Conservation (phyloP, 2,888 invertebrate species). For the Trichacis sp. region DNA sequence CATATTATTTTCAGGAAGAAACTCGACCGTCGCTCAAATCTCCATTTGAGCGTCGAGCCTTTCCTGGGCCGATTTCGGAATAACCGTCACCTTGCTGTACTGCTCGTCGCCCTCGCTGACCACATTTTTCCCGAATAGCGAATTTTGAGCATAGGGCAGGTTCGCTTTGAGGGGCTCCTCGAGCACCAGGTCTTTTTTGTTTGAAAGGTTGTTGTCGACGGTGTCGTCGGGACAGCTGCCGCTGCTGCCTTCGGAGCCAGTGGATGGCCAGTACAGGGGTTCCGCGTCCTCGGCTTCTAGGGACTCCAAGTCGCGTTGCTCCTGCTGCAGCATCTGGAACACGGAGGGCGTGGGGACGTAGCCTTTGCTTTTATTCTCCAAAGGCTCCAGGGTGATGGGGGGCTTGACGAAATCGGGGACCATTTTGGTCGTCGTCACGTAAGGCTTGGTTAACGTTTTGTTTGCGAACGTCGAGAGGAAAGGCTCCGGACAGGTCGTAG, state of each 20-base stretch:
- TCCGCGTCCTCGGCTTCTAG: slow-evolving; percentile 17
- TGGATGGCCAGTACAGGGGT: slow-evolving; percentile 29
- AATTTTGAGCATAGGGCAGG: slow-evolving; percentile 49
- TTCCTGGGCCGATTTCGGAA: slow-evolving; percentile 58
- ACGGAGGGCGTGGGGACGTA: slow-evolving; percentile 45
- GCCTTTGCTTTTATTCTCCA: slow-evolving; percentile 14
- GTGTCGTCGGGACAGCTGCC: slow-evolving; percentile 16
- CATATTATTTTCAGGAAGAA: not conserved
- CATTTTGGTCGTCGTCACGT: slow-evolving; percentile 55
- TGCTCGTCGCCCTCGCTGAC: slow-evolving; percentile 53
- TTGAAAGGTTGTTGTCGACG: slow-evolving; percentile 1
- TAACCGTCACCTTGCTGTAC: slow-evolving; percentile 63
- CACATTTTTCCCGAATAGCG: slow-evolving; percentile 45
- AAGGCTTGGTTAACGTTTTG: slow-evolving; percentile 47
- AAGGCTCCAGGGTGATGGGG: slow-evolving; percentile 6
- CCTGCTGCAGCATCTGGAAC: slow-evolving; percentile 50
- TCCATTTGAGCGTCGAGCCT: not conserved
- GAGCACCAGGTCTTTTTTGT: slow-evolving; percentile 42
- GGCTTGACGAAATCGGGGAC: slow-evolving; percentile 47
- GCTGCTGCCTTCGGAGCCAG: slow-evolving; percentile 28
- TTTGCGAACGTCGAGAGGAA: slow-evolving; percentile 46
- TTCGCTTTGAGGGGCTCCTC: slow-evolving; percentile 33
- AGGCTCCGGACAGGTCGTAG: slow-evolving; percentile 44
- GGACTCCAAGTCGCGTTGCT: slow-evolving; percentile 5
- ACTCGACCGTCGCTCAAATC: not conserved